A percentile compares a stretch with the other conserved stretches of the same genome.
Evolutionary conservation across 2,888 invertebrate genomes (phyloP).

Genomic region (Pristionchus exspectatus): DNA sequence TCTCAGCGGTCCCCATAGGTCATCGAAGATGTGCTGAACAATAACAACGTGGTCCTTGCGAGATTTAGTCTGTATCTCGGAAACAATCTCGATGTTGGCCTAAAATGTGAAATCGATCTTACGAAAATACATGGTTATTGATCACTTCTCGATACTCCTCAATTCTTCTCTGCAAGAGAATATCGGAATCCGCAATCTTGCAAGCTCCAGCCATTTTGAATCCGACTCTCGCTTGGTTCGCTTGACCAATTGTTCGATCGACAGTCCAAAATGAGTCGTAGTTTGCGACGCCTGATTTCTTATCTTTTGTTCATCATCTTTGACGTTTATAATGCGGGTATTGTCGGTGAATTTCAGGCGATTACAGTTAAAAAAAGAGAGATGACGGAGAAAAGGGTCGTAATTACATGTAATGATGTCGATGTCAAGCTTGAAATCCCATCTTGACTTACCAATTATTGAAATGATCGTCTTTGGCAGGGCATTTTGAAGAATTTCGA

Average conservation of each 20-base stretch:
- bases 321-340: too few species aligned
- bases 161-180: background rate
- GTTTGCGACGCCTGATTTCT: background rate
- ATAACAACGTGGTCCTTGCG: background rate
- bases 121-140: too few species aligned
- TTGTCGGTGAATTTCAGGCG: too few species aligned
- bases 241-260: background rate
- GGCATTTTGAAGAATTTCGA: background rate
- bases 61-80: background rate
- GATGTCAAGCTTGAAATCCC: background rate
- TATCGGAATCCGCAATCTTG: background rate
- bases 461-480: constrained; percentile 4
- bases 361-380: background rate
- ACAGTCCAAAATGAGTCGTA: background rate
- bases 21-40: background rate
- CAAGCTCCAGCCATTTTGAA: background rate
- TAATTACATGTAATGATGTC: too few species aligned
- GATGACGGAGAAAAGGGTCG: too few species aligned
- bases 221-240: too few species aligned
- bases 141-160: constrained; percentile 24
- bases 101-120: background rate
- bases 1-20: background rate
- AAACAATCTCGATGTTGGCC: background rate
- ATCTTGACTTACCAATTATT: background rate
- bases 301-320: too few species aligned